A percentile compares a stretch with the other conserved stretches of the same genome.
Conservation (phyloP, 2,797 vertebrate genomes). For the Lithobates pipiens region DNA sequence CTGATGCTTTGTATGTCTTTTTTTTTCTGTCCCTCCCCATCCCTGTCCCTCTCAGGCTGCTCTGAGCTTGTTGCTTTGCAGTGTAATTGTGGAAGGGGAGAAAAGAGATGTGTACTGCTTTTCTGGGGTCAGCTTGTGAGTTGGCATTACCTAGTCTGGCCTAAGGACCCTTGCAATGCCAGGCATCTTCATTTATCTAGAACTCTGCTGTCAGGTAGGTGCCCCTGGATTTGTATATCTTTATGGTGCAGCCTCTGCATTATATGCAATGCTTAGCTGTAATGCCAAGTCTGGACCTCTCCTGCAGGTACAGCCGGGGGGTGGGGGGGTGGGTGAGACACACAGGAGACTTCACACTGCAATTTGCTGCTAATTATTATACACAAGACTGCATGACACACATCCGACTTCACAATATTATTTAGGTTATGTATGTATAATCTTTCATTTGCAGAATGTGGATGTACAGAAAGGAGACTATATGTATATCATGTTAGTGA, state of each 20-base stretch:
- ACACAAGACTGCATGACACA: too few relatives aligned
- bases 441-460: neutral
- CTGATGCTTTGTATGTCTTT: slow-evolving; percentile 21
- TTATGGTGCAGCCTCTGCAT: neutral
- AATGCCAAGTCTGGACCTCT: neutral
- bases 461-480: too few relatives aligned
- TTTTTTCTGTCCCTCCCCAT: slow-evolving; percentile 11
- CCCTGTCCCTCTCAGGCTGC: neutral
- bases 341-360: too few relatives aligned
- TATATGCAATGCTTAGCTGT: slow-evolving; percentile 1
- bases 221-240: neutral
- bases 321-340: too few relatives aligned
- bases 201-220: slow-evolving; percentile 11
- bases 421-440: neutral
- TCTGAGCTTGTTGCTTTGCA: slow-evolving; percentile 48
- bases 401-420: neutral
- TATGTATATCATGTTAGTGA: neutral
- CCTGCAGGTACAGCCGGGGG: neutral
- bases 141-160: slow-evolving; percentile 15
- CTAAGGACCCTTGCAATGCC: neutral
- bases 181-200: neutral
- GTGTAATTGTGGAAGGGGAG: slow-evolving; percentile 22
- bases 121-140: slow-evolving; percentile 23
- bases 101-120: slow-evolving; percentile 1
- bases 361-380: too few relatives aligned